Evolutionary conservation across 2,888 invertebrate species (phyloP).

Genomic region (Hanleya hanleyi): DNA sequence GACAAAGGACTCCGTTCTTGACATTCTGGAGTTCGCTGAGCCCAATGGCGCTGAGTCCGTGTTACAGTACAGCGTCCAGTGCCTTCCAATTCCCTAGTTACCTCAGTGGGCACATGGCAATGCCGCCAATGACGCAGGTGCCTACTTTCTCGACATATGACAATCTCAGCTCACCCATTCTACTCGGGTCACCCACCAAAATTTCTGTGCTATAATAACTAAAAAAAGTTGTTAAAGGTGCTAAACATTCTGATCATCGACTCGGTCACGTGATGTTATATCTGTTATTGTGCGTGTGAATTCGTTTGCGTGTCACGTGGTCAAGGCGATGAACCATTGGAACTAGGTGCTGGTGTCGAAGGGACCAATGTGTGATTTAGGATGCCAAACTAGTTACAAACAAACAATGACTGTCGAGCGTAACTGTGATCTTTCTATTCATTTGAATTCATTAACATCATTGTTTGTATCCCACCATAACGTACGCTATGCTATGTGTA

Average conservation of each 20-base stretch:
- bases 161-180: slow-evolving; percentile 5
- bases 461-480: no score
- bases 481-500: no score
- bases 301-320: no score
- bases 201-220: background rate
- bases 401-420: background rate
- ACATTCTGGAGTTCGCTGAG: slow-evolving; percentile 73
- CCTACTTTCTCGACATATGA: slow-evolving; percentile 32
- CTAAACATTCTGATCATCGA: no score
- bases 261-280: no score
- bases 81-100: slow-evolving; percentile 66
- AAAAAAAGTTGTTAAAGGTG: no score
- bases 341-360: no score
- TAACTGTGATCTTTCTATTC: background rate
- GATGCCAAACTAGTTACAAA: no score
- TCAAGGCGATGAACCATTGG: no score
- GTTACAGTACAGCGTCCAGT: slow-evolving; percentile 45
- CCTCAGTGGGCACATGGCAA: slow-evolving; percentile 44
- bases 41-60: slow-evolving; percentile 59
- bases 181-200: background rate
- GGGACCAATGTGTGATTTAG: no score
- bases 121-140: slow-evolving; percentile 53
- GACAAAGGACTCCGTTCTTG: slow-evolving; percentile 62
- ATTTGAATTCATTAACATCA: no score
- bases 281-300: no score